Base-by-base conservation (phyloP, 2,888 invertebrate genomes). In the Drosophila limbata region DNA sequence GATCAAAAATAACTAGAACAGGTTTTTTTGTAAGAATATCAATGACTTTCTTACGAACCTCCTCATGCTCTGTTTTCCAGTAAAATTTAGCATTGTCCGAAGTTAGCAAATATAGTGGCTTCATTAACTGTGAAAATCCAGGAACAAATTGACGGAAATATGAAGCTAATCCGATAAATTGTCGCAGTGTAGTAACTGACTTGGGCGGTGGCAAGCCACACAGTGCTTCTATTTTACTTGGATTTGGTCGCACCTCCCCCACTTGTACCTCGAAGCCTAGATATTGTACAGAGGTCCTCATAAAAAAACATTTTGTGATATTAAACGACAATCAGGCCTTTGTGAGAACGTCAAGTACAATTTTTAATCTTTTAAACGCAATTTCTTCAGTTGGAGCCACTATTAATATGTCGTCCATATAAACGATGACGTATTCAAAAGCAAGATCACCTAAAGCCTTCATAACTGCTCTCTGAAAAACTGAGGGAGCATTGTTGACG, bases 351-450 rank as follows among this genome's bases (percentile, higher is more conserved):
- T 61, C 17, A 9, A 53, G 42, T 10, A 63, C 55, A 8, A 44
- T 35, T 19, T 56, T 3, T 25, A 56, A 37, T 11, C 48, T 17
- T 31, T 42, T 37, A 6, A 19, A 8, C 19, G 57, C 44, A 2
- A 10, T 3, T 50, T 57, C 28, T 9, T 64, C 44, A 0, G 51
- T 53, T 17, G 25, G n/a, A 13, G 47, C 19, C 13, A 53, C 19
- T 6, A 47, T 53, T 19, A 53, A 31, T 13, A 53, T 52, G 35
- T 52, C 31, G 17, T 53, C 28, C 45, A 53, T 62, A n/a, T 62
- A 62, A 47, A 47, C 61, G 9, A 52, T 52, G 13, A 61, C 47
- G 15, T 31, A 62, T n/a, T 33, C 55, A 55, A 33, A 47, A 1
- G 48, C 39, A 2, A 48, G 17, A 0, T 33, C 44, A 4, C 40